These are phyloP conservation scores for Mesorhabditis belari DNA, from an alignment of 2,888 invertebrate species.

Conservation along the genomic window DNA sequence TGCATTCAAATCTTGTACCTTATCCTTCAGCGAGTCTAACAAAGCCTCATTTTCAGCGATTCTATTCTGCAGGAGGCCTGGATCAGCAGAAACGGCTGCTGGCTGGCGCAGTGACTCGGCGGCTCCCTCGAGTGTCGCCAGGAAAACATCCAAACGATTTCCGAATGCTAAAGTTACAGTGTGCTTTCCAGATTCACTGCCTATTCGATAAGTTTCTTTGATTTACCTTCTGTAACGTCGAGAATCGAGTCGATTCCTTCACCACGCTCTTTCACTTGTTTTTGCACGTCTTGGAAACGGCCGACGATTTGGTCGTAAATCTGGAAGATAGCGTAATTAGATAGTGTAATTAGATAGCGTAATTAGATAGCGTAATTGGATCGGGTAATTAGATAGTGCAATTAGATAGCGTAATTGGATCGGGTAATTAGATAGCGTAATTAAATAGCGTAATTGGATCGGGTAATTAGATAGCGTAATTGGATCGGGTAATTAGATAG, in stretches of 20 bases:
- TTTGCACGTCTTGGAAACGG: constrained; percentile 60
- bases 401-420: too few relatives aligned
- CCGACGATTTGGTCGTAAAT: constrained; percentile 3
- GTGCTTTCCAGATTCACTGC: not conserved
- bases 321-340: too few relatives aligned
- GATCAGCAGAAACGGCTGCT: constrained; percentile 90
- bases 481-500: too few relatives aligned
- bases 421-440: too few relatives aligned
- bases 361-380: too few relatives aligned
- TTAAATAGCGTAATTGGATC: too few relatives aligned
- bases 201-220: too few relatives aligned
- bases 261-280: constrained; percentile 77
- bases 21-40: constrained; percentile 21
- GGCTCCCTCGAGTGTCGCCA: constrained; percentile 68
- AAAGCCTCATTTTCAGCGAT: constrained; percentile 74
- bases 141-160: constrained; percentile 91
- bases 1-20: constrained; percentile 7
- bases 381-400: too few relatives aligned
- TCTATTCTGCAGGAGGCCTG: constrained; percentile 87
- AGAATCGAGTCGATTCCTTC: constrained; percentile 86
- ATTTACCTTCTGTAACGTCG: constrained; percentile 60
- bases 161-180: constrained; percentile 64
- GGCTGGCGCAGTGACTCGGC: constrained; percentile 71
- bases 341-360: too few relatives aligned
- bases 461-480: too few relatives aligned